phyloP scores from a whole-genome alignment of 2,888 invertebrate species.

The Phalera bucephala region DNA sequence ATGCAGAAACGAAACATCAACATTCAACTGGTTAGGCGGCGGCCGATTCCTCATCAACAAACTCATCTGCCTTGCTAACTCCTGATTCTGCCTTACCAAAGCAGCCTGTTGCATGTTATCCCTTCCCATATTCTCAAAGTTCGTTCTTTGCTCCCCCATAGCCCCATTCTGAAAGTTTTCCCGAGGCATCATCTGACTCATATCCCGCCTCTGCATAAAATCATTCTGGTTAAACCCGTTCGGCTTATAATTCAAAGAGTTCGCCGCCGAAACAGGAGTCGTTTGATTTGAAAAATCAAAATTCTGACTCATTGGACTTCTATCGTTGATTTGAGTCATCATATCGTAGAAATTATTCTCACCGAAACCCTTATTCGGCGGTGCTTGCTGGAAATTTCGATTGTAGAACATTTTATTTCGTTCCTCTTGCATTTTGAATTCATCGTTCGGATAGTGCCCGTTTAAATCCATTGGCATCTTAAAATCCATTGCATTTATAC shows the following conservation, averaged over 20 bases:
- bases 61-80: conserved; percentile 71
- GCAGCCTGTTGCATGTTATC: conserved; percentile 62
- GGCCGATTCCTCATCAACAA: conserved; percentile 68
- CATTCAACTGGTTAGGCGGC: conserved; percentile 69
- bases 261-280: conserved; percentile 45
- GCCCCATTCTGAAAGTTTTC: conserved; percentile 54
- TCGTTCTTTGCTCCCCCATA: conserved; percentile 50
- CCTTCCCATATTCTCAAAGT: conserved; percentile 54
- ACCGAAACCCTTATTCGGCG: conserved; percentile 56
- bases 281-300: conserved; percentile 60
- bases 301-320: conserved; percentile 55
- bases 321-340: conserved; percentile 56
- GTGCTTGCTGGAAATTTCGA: conserved; percentile 54
- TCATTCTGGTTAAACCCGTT: conserved; percentile 70
- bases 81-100: conserved; percentile 66
- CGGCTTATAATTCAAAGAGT: conserved; percentile 53
- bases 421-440: conserved; percentile 54
- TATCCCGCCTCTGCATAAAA: conserved; percentile 58
- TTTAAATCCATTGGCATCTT: conserved; percentile 65
- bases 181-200: conserved; percentile 54
- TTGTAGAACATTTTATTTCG: conserved; percentile 63
- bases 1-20: conserved; percentile 72
- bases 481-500: conserved; percentile 56
- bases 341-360: conserved; percentile 63
- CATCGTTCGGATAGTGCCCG: conserved; percentile 58